Percentiles rank a stretch among this genome's conserved stretches.
These are phyloP conservation scores for Saccostrea echinata DNA, from an alignment of 1,140 invertebrate species.

Conservation along the genomic window DNA sequence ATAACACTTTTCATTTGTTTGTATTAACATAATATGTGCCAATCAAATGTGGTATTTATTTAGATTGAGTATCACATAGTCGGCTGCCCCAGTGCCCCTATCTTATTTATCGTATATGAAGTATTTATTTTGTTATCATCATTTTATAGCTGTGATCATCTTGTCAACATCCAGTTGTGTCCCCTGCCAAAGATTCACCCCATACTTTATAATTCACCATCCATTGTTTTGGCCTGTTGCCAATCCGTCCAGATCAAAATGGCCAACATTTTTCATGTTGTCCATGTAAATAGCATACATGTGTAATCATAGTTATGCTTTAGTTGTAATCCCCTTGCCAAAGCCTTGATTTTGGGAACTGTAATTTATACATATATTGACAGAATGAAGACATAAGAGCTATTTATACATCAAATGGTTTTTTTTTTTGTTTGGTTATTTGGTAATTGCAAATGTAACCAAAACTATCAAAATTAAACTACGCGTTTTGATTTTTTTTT, in stretches of 20 bases:
- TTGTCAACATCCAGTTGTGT: conserved; percentile 33
- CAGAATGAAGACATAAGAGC: conserved; percentile 3
- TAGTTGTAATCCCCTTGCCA: conserved; percentile 30
- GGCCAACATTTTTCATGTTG: conserved; percentile 1
- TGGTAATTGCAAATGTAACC: conserved; percentile 27
- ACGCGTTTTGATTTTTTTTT: conserved; percentile 9
- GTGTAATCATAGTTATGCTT: conserved; percentile 29
- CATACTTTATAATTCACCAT: conserved; percentile 19
- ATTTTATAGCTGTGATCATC: conserved; percentile 31
- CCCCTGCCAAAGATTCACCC: conserved; percentile 10
- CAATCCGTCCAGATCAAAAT: conserved; percentile 36
- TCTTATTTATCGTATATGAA: conserved; percentile 28
- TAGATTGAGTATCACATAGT: conserved; percentile 22
- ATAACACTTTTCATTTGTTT: neutral
- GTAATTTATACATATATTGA: conserved; percentile 11
- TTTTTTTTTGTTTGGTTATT: conserved; percentile 22
- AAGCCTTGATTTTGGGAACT: conserved; percentile 27
- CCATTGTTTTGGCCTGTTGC: conserved; percentile 19
- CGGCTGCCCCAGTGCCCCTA: conserved; percentile 24
- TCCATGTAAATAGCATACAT: conserved; percentile 24
- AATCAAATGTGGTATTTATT: conserved; percentile 34
- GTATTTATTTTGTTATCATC: conserved; percentile 35
- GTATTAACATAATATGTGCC: conserved; percentile 36
- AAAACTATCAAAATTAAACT: conserved; percentile 2
- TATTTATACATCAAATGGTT: neutral